Percentiles rank a stretch among this genome's conserved stretches.
phyloP scores from a whole-genome alignment of 2,797 vertebrate species.

The Percopsis omiscomaycus region DNA sequence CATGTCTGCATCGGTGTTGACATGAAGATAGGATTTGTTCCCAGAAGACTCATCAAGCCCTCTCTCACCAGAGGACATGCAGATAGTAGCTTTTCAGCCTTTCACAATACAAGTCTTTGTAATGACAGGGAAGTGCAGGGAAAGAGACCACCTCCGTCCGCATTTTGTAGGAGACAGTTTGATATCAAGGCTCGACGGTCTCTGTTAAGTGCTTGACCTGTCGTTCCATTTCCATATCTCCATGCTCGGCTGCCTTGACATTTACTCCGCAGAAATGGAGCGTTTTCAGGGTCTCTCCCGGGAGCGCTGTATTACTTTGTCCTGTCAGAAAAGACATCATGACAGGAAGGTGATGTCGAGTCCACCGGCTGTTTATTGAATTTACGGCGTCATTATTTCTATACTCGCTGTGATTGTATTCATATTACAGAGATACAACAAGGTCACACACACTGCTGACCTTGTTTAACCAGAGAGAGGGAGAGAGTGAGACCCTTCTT shows the following conservation, averaged over 20 bases:
- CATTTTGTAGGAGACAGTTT: no score
- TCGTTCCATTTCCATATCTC: slow-evolving; percentile 63
- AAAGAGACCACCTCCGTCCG: no score
- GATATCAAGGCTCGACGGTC: no score
- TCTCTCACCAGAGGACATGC: no score
- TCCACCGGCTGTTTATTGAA: slow-evolving; percentile 74
- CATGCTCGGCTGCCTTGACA: slow-evolving; percentile 73
- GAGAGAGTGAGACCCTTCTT: slow-evolving; percentile 49
- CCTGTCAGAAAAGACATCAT: slow-evolving; percentile 74
- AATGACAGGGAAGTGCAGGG: no score
- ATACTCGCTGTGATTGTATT: slow-evolving; percentile 79
- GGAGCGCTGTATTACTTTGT: slow-evolving; percentile 69
- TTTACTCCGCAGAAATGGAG: slow-evolving; percentile 64
- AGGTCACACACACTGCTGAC: slow-evolving; percentile 56
- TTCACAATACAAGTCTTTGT: no score
- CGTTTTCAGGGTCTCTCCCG: slow-evolving; percentile 70
- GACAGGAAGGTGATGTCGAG: slow-evolving; percentile 71
- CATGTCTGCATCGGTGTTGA: no score
- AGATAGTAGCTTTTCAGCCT: no score
- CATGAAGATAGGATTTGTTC: no score
- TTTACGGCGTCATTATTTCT: slow-evolving; percentile 76
- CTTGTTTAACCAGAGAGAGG: slow-evolving; percentile 21
- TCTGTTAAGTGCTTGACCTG: slow-evolving; percentile 31
- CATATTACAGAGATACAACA: slow-evolving; percentile 72
- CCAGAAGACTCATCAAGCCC: no score